Percentiles rank a stretch among this genome's conserved stretches.
Evolutionary conservation across 30 jellyfish, hydroid and myxozoan genomes (phyloP).

Genomic region (Clytia hemisphaerica): DNA sequence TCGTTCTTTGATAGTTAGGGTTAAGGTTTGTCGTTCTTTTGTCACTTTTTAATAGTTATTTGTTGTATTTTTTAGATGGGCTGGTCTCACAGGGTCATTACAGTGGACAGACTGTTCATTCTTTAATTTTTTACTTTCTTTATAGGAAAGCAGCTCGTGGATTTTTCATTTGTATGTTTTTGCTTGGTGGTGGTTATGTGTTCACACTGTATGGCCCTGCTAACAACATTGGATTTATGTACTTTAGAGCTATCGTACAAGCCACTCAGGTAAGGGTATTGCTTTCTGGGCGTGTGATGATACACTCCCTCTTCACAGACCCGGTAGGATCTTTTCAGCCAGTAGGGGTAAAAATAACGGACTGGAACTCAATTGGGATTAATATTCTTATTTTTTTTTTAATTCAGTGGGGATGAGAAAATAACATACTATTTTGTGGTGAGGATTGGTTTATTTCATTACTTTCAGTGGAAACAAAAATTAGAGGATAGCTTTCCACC

Average conservation of each 20-base stretch:
- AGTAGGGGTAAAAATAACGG: no score
- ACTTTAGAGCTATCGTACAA: slow-evolving; percentile 37
- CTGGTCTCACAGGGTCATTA: background rate
- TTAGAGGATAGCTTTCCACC: no score
- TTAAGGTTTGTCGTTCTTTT: no score
- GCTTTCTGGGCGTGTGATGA: background rate
- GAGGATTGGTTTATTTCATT: no score
- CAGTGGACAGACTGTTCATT: background rate
- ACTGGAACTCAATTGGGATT: no score
- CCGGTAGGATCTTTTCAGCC: no score
- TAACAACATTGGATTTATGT: slow-evolving; percentile 48
- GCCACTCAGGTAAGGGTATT: slow-evolving; percentile 84
- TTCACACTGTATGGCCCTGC: slow-evolving; percentile 60
- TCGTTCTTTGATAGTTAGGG: no score
- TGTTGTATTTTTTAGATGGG: background rate
- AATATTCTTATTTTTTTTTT: background rate
- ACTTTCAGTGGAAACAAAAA: no score
- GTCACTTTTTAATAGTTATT: no score
- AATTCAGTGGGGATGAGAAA: background rate
- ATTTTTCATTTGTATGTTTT: slow-evolving; percentile 54
- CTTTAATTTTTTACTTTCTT: background rate
- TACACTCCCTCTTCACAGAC: no score
- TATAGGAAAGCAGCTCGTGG: slow-evolving; percentile 90
- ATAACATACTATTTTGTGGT: background rate
- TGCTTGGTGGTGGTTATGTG: slow-evolving; percentile 70